These are phyloP conservation scores for Sakesphorus luctuosus DNA, from an alignment of 2,113 vertebrate genomes.

Conservation along the genomic window DNA sequence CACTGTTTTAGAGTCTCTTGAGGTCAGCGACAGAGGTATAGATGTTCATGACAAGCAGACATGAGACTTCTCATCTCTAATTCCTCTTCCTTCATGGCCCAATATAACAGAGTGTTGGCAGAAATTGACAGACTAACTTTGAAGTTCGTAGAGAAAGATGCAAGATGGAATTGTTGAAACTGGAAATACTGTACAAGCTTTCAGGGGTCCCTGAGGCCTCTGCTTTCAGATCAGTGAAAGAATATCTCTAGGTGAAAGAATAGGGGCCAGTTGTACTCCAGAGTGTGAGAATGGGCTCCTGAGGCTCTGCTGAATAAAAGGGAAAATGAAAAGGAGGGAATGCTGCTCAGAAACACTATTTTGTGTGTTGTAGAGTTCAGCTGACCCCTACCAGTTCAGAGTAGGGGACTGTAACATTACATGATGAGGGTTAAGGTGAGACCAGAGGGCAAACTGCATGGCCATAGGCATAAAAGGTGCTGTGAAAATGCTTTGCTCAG, in stretches of 20 bases:
- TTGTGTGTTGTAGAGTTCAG: not conserved
- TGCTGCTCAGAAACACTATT: not conserved
- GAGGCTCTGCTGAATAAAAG: constrained; percentile 39
- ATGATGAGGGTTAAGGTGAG: not conserved
- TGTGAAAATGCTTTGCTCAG: not conserved
- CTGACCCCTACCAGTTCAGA: not conserved
- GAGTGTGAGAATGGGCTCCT: constrained; percentile 26
- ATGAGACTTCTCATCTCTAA: not conserved
- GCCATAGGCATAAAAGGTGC: not conserved
- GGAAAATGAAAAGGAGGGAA: constrained; percentile 16
- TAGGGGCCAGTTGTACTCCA: not conserved
- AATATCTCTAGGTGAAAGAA: not conserved
- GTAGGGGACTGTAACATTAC: not conserved
- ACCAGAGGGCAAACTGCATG: constrained; percentile 14
- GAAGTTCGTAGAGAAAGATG: constrained; percentile 22
- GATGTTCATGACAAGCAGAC: not conserved
- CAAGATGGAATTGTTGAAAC: not conserved
- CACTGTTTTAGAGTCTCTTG: not conserved
- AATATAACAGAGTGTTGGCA: not conserved
- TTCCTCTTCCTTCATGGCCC: not conserved
- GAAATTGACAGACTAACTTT: not conserved
- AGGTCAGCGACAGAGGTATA: not conserved
- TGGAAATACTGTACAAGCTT: constrained; percentile 14
- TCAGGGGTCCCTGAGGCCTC: constrained; percentile 27
- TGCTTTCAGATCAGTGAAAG: constrained; percentile 32